A percentile compares a stretch with the other conserved stretches of the same genome.
Evolutionary conservation across 2,113 vertebrate species (phyloP).

Genomic region (Chrysochloris asiatica): DNA sequence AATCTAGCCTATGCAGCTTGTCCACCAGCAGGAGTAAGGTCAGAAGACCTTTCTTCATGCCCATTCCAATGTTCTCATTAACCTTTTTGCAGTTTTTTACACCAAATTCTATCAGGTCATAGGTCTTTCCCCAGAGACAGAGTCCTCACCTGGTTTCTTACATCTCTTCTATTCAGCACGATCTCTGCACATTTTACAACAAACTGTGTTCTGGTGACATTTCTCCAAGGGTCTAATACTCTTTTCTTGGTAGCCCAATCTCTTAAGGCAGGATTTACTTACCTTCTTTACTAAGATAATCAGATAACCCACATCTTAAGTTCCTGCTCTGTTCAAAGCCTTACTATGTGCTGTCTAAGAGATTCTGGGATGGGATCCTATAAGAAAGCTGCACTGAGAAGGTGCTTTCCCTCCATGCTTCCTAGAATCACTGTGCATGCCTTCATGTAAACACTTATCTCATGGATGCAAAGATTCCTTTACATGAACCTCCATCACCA

Average conservation of each 20-base stretch:
- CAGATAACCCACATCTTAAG: neutral
- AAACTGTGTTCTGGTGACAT: neutral
- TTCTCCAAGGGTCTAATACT: neutral
- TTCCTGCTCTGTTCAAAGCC: neutral
- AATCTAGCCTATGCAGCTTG: neutral
- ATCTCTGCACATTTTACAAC: neutral
- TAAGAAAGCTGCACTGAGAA: neutral
- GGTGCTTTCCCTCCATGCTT: neutral
- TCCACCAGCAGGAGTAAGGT: neutral
- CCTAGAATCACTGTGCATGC: neutral
- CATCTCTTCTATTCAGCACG: neutral
- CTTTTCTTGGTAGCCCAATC: neutral
- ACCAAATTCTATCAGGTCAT: neutral
- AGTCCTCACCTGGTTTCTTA: neutral
- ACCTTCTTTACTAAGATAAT: neutral
- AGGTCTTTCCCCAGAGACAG: neutral
- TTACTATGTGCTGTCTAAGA: neutral
- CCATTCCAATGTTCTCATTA: neutral
- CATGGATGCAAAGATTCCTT: neutral
- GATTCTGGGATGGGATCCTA: neutral
- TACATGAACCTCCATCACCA: fast-evolving
- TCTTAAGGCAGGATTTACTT: neutral
- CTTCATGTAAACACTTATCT: neutral
- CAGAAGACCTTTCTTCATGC: neutral
- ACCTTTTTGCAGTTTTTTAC: neutral